Evolutionary conservation across 1,140 invertebrate species (phyloP), one percentile per base, ranked within the genome.

Genomic region (Charaxes varanes): DNA sequence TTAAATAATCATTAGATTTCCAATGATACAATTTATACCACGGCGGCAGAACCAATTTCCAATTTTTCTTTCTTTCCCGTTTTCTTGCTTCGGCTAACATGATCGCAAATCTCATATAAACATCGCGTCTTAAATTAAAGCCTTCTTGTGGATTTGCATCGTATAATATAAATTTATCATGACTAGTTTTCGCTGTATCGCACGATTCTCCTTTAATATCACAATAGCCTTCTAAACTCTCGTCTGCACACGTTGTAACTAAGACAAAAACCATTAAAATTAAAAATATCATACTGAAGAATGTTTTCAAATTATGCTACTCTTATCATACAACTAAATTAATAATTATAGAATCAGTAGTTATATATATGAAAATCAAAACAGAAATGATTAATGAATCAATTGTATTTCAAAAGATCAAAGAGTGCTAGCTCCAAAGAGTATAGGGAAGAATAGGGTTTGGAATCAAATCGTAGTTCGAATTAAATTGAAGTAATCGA

Each of bases 91-190:
- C 61, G 87, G 63, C 86, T 0, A 94, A 85, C 55, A 97, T 90
- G 33, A 93, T 90, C 6, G 97, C 95, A 56, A 98, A 87, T 61
- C 97, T 87, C 82, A 99, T 90, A 59, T 97, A 99, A 5, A 99
- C 97, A 87, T 99, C 97, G 45, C 97, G 86, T 31, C 97, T 85
- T 41, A 99, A 86, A 87, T 99, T 99, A 68, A 99, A 99, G 0
- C 97, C 97, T 88, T 99, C 97, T 1, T 93, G 90, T 10, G 90
- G 91, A 85, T 98, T 99, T 0, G 98, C 92, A 82, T 98, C 94
- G 79, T 98, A 99, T 14, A 98, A 86, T 34, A 97, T 35, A 35
- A 40, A 62, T 38, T 56, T 63, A 31, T 51, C 38, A 17, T 22
- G n/a, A n/a, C 15, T 30, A 6, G 11, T 19, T 22, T 18, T 27